Evolutionary conservation across 2,113 vertebrate species (phyloP), one percentile per base, ranked within the genome.

Genomic region (Himantopus leucocephalus): DNA sequence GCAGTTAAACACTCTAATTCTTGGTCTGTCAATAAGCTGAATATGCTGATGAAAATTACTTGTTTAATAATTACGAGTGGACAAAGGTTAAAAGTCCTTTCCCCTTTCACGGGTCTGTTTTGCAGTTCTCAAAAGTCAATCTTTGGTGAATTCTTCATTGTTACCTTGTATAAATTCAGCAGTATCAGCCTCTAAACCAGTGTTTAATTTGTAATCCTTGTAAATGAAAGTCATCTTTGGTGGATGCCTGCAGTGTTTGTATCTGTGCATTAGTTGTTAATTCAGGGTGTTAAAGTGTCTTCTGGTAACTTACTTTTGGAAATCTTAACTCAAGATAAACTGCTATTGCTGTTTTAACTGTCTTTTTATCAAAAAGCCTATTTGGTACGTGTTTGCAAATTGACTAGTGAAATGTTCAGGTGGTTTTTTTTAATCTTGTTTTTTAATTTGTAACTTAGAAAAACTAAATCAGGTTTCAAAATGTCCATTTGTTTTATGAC

Each of bases 401-500:
- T 8, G 41, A 50, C 7, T 58, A 63, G 21, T n/a, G 63, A 94
- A 86, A 63, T 1, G 6, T 59, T 71, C 14, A 14, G 29, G 2
- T 12, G 21, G n/a, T n/a, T 85, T 63, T 85, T 71, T 93, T 47
- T 39, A 26, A 47, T 71, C 37, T 91, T 39, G n/a, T 37, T 37
- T 37, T 37, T 37, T 37, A 37, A 47, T 27, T 87, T n/a, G 5
- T 85, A 88, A 19, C 32, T 84, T n/a, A 85, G 35, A 70, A 75
- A 45, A 76, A 53, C 29, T 45, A 77, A 79, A 68, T 67, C 29
- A 32, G 27, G 29, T 74, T 87, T 88, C 64, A 81, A 91, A 85
- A 75, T 24, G 45, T 71, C 39, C 52, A 34, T 87, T 95, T 41
- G 77, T 53, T 92, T 91, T 78, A 45, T 53, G 73, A 90, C 64